Base-by-base conservation (phyloP, 37 sponge, comb jelly and placozoan genomes). In the Chondrilla cf. caribensis region DNA sequence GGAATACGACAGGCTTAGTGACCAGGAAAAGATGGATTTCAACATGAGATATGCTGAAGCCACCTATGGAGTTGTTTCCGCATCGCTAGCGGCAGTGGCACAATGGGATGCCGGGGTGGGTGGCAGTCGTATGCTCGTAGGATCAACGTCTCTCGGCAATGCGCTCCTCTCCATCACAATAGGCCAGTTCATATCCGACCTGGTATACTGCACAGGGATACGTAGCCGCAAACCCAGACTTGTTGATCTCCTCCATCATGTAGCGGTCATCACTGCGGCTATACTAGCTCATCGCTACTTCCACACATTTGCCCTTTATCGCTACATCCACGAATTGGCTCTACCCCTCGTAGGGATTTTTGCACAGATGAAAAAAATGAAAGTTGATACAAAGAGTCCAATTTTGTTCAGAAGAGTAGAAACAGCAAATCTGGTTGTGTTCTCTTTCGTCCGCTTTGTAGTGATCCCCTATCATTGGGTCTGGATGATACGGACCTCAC, bases 381-480 rank as follows among this genome's bases (percentile, higher is more conserved):
- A 39, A 25, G 40, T 22, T 11, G 38, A 40, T 9, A 6, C 19
- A 2, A 17, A 4, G 21, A 39, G 44, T 2, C 17, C 24, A 36
- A 2, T 19, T 22, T 19, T 40, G 22, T 73, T 25, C 42, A 73
- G 6, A 6, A 17, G 0, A 36, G 44, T 73, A 22, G 24, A 17
- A 11, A 1, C 1, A 2, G 40, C 40, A n/a, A 73, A 73, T 39
- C 22, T 39, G 44, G 15, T 1, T 2, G 8, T 73, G 17, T 73
- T 43, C 44, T 25, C 41, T 14, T n/a, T 40, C 2, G 3, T 73
- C 42, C 76, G 76, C 18, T 2, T 73, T 1, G 44, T 14, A 18
- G 44, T 73, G 21, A 73, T 42, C 24, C 76, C 76, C 36, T 43
- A 39, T 40, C 76, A 42, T 25, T 73, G 76, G 76, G 2, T 73